phyloP scores from a whole-genome alignment of 2,797 vertebrate species.

The Buphagus erythrorhynchus region DNA sequence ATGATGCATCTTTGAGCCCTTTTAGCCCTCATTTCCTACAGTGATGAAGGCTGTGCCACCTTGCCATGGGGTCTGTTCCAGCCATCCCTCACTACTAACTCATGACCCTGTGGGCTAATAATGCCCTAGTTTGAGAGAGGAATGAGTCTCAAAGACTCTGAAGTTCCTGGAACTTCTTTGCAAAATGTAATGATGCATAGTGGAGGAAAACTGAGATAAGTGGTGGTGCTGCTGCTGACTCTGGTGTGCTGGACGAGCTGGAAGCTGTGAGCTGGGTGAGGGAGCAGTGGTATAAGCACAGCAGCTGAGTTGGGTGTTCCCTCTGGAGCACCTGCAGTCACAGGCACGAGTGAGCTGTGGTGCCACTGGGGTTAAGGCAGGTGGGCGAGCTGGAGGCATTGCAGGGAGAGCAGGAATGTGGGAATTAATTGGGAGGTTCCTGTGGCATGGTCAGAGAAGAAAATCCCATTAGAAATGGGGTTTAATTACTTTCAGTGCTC shows the following conservation, averaged over 20 bases:
- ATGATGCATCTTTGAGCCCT: not conserved
- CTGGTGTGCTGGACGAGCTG: not conserved
- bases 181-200: not conserved
- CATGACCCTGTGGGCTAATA: not conserved
- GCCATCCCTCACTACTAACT: not conserved
- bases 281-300: not conserved
- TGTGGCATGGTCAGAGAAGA: not conserved
- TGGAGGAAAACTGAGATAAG: not conserved
- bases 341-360: no score
- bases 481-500: not conserved
- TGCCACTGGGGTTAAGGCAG: not conserved
- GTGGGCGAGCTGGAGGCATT: not conserved
- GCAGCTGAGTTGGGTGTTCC: fast-evolving
- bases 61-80: not conserved
- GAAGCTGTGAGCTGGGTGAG: not conserved
- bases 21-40: not conserved
- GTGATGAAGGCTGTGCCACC: not conserved
- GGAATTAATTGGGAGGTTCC: not conserved
- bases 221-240: not conserved
- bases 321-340: not conserved
- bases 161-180: not conserved
- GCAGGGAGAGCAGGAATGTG: not conserved
- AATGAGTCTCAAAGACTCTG: not conserved
- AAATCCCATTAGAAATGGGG: not conserved
- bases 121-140: not conserved